phyloP scores from a whole-genome alignment of 2,113 vertebrate species.

The Heterotilapia buettikoferi region DNA sequence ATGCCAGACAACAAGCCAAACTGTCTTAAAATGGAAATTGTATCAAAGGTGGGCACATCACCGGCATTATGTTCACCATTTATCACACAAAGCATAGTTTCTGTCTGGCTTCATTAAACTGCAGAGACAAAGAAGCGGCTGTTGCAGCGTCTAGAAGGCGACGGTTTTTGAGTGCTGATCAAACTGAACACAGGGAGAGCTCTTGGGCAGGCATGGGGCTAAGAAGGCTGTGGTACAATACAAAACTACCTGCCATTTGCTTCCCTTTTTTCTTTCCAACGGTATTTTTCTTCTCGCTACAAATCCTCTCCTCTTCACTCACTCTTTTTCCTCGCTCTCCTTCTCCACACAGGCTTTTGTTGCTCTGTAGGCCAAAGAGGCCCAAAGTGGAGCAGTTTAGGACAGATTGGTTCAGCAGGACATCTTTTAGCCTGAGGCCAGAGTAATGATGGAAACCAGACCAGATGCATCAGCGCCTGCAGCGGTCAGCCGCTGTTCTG shows the following conservation, averaged over 20 bases:
- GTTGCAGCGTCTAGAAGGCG: not conserved
- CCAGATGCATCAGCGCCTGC: conserved; percentile 49
- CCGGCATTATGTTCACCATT: not conserved
- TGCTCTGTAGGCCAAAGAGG: conserved; percentile 3
- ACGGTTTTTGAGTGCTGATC: not conserved
- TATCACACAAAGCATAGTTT: not conserved
- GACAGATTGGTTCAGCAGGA: conserved; percentile 51
- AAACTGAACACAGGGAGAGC: not conserved
- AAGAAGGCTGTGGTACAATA: not conserved
- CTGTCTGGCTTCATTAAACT: not conserved
- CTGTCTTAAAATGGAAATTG: not conserved
- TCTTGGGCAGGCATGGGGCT: not conserved
- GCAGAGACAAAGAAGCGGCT: not conserved
- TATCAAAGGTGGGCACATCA: not conserved
- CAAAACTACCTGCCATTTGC: not conserved
- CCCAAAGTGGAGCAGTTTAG: conserved; percentile 32
- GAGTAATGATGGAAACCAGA: conserved; percentile 55
- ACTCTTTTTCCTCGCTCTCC: not conserved
- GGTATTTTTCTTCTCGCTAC: not conserved
- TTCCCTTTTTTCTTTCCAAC: not conserved
- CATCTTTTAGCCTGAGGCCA: conserved; percentile 52
- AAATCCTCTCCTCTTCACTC: not conserved
- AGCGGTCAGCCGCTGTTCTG: conserved; percentile 38
- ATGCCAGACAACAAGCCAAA: not conserved
- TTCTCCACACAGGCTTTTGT: not conserved